Evolutionary conservation across 2,113 vertebrate species (phyloP).

Genomic region (Bagarius yarrelli): DNA sequence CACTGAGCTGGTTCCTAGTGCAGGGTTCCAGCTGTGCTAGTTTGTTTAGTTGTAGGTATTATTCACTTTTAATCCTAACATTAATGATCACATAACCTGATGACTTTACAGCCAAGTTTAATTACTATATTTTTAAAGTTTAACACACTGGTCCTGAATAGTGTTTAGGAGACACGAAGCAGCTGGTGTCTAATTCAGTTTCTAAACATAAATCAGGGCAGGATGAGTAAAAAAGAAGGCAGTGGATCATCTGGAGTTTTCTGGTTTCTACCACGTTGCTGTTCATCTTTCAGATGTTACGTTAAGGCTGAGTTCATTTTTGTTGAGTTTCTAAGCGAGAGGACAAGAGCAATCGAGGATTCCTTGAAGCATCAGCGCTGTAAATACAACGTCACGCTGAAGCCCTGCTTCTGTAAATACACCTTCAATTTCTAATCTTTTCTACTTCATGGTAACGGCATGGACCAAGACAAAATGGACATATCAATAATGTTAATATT

Average conservation of each 20-base stretch:
- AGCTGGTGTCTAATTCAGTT: background rate
- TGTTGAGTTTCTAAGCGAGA: background rate
- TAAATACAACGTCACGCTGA: conserved; percentile 32
- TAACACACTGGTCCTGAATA: background rate
- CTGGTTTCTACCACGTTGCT: background rate
- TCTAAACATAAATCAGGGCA: background rate
- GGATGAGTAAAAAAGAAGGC: background rate
- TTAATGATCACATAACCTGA: background rate
- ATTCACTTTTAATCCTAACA: background rate
- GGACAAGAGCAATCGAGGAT: conserved; percentile 38
- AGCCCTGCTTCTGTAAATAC: conserved; percentile 41
- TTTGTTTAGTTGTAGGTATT: background rate
- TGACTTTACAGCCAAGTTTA: background rate
- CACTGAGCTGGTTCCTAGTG: too few relatives aligned
- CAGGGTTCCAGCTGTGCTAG: background rate
- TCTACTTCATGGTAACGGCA: conserved; percentile 82
- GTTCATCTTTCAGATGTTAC: background rate
- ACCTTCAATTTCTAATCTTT: conserved; percentile 77
- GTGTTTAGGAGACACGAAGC: background rate
- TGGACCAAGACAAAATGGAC: conserved; percentile 74
- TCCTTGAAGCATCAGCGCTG: background rate
- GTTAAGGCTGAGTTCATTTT: background rate
- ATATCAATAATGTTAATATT: conserved; percentile 84
- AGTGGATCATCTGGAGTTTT: background rate
- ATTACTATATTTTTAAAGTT: background rate